Conservation (phyloP, 2,888 invertebrate species). For the Carpatolechia fugitivella region DNA sequence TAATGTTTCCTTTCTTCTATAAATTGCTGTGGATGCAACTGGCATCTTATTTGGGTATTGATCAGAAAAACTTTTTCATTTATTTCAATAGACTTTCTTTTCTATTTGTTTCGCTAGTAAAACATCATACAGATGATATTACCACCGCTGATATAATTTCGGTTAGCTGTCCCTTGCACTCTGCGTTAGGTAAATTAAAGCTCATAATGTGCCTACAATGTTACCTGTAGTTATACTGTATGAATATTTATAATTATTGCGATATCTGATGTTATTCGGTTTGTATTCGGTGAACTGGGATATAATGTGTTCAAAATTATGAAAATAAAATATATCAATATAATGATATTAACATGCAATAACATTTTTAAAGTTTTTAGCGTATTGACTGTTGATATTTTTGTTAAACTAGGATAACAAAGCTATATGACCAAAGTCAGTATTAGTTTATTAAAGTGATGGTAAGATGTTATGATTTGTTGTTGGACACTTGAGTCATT, state of each 20-base stretch:
- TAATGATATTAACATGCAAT: slow-evolving; percentile 73
- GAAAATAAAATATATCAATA: slow-evolving; percentile 42
- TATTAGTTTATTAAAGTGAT: slow-evolving; percentile 74
- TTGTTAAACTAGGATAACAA: slow-evolving; percentile 77
- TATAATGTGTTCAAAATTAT: slow-evolving; percentile 73
- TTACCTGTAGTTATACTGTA: slow-evolving; percentile 72
- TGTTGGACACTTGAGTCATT: slow-evolving; percentile 62
- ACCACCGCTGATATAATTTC: too few relatives aligned
- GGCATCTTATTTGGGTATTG: too few relatives aligned
- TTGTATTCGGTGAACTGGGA: slow-evolving; percentile 60
- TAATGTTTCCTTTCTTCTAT: too few relatives aligned
- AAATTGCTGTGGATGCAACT: too few relatives aligned
- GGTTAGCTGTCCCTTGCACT: background rate
- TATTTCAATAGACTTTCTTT: too few relatives aligned
- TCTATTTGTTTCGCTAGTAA: too few relatives aligned
- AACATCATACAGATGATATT: too few relatives aligned
- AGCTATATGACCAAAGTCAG: slow-evolving; percentile 80
- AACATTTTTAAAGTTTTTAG: slow-evolving; percentile 65
- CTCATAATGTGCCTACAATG: slow-evolving; percentile 77
- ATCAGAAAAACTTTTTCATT: too few relatives aligned
- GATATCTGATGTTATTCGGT: slow-evolving; percentile 52
- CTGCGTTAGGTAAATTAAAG: slow-evolving; percentile 53
- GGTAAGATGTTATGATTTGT: slow-evolving; percentile 58
- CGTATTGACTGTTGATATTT: slow-evolving; percentile 76
- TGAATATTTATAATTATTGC: slow-evolving; percentile 49